Conservation (phyloP, 2,113 vertebrate species). For the Rhineura floridana region DNA sequence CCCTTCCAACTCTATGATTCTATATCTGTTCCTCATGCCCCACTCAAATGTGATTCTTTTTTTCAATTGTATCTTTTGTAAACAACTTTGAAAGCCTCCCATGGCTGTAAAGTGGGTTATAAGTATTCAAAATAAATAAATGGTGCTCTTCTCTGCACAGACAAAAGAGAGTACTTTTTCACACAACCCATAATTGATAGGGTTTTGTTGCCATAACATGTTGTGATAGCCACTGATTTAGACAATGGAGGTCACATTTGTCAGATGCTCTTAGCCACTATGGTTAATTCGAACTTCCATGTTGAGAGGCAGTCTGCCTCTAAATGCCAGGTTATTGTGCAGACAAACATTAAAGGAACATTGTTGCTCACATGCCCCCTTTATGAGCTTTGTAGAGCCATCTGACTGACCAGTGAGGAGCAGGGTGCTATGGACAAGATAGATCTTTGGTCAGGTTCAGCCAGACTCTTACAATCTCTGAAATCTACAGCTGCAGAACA, state of each 20-base stretch:
- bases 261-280: neutral
- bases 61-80: too few species aligned
- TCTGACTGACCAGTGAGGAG: neutral
- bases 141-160: neutral
- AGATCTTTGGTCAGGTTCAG: neutral
- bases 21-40: too few species aligned
- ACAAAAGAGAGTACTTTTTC: neutral
- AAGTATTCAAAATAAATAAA: too few species aligned
- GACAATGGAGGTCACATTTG: neutral
- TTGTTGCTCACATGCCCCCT: neutral
- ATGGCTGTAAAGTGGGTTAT: too few species aligned
- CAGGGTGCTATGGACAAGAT: neutral
- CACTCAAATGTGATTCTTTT: too few species aligned
- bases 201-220: neutral
- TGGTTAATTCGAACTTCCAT: neutral
- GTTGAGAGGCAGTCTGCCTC: too few species aligned
- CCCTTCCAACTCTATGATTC: too few species aligned
- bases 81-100: too few species aligned
- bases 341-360: too few species aligned
- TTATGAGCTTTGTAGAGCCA: neutral
- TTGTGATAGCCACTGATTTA: neutral
- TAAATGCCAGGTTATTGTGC: too few species aligned
- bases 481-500: neutral
- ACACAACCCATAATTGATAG: neutral
- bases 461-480: neutral